A percentile compares a stretch with the other conserved stretches of the same genome.
phyloP scores from a whole-genome alignment of 2,113 vertebrate genomes.

The Fulmarus glacialis region DNA sequence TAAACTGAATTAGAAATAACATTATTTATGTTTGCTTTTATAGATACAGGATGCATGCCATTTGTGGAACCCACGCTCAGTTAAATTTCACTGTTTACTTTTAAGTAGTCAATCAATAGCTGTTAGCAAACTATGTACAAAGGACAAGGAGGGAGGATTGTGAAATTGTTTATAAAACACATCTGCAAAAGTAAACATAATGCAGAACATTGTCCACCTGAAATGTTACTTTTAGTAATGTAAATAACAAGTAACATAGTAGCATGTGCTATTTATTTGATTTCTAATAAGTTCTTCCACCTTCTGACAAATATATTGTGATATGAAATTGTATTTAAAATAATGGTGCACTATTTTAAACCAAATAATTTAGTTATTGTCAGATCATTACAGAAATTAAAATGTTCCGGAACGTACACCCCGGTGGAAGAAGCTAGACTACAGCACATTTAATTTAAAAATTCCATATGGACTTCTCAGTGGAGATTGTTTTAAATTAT shows the following conservation, averaged over 20 bases:
- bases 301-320: not conserved
- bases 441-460: not conserved
- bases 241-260: not conserved
- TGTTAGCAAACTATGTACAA: slow-evolving; percentile 64
- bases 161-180: slow-evolving; percentile 56
- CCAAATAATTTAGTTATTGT: not conserved
- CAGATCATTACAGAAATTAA: not conserved
- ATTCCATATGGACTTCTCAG: not conserved
- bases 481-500: not conserved
- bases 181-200: slow-evolving; percentile 43
- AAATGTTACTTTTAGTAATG: slow-evolving; percentile 48
- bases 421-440: not conserved
- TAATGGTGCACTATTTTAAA: not conserved
- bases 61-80: not conserved
- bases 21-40: slow-evolving; percentile 5
- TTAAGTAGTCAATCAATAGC: slow-evolving; percentile 37
- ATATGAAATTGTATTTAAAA: not conserved
- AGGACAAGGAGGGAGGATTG: slow-evolving; percentile 41
- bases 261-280: not conserved
- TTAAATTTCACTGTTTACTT: slow-evolving; percentile 61
- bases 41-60: not conserved
- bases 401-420: not conserved
- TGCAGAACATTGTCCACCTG: slow-evolving; percentile 13
- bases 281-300: not conserved
- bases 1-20: not conserved